These are phyloP conservation scores for Drosophila carrolli DNA, from an alignment of 1,140 invertebrate species.

Conservation along the genomic window DNA sequence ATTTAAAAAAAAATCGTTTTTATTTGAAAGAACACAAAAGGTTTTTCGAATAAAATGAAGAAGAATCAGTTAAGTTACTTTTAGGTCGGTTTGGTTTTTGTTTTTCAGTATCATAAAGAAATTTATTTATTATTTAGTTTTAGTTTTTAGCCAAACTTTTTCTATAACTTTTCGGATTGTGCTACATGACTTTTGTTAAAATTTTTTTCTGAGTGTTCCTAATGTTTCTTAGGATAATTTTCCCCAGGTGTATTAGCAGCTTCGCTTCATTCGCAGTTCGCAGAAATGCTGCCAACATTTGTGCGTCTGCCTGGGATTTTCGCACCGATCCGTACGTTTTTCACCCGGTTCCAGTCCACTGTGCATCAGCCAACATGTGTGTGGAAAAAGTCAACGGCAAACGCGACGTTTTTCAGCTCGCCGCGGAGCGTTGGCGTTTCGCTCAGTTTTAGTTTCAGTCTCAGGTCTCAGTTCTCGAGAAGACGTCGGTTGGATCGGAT, in stretches of 20 bases:
- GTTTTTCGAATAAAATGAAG: too few species aligned
- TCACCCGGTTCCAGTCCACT: conserved; percentile 58
- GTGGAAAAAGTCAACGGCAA: conserved; percentile 62
- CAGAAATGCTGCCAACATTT: conserved; percentile 15
- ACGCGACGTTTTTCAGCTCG: conserved; percentile 52
- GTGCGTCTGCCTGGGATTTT: conserved; percentile 31
- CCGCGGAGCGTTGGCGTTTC: conserved; percentile 65
- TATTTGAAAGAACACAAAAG: too few species aligned
- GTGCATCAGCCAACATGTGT: conserved; percentile 56
- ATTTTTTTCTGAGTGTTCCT: not conserved
- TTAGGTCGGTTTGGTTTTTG: too few species aligned
- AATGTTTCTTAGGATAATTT: not conserved
- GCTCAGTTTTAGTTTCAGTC: conserved; percentile 47
- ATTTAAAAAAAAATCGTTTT: too few species aligned
- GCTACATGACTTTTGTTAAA: too few species aligned
- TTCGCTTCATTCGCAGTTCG: conserved; percentile 13
- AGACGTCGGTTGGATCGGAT: conserved; percentile 72
- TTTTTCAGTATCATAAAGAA: too few species aligned
- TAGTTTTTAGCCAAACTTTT: too few species aligned
- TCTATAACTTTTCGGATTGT: too few species aligned
- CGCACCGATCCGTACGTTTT: conserved; percentile 33
- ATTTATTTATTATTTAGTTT: too few species aligned
- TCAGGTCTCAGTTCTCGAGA: conserved; percentile 70
- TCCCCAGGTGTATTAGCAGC: conserved; percentile 2
- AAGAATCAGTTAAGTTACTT: too few species aligned